Evolutionary conservation across 2,888 invertebrate species (phyloP), one percentile per base, ranked within the genome.

Genomic region (Tubulanus polymorphus): DNA sequence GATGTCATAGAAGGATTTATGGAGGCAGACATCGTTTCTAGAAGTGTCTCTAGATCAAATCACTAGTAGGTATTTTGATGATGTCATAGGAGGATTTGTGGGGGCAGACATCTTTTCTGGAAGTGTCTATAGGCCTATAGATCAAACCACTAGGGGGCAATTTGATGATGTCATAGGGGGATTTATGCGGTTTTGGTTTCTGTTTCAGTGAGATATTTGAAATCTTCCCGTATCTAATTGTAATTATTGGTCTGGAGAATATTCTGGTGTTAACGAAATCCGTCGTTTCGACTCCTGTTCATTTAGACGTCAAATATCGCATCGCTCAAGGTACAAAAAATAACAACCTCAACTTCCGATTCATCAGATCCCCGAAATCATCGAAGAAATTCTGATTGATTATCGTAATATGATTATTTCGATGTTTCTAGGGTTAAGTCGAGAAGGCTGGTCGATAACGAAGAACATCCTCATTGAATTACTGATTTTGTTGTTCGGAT

Each of bases 371-470:
- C n/a, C n/a, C n/a, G n/a, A 35, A 35, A 12, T n/a, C n/a, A 35
- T 35, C 35, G 12, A 12, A n/a, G 12, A 12, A 35, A 12, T n/a
- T 35, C 12, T 35, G 12, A 12, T 12, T 35, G 35, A 35, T 35
- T 35, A n/a, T n/a, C 35, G n/a, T n/a, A n/a, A n/a, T n/a, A n/a
- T n/a, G n/a, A n/a, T n/a, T n/a, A n/a, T 55, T 51, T 27, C 30
- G 12, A 15, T 35, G 45, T 41, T 56, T 66, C 1, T 59, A 82
- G 97, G 96, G 2, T 83, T 99, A n/a, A 93, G 92, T 73, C 91
- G 90, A 72, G 97, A 99, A 81, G 97, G 95, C 10, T 96, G 95
- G 95, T 91, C 90, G 2, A 95, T 97, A 48, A 93, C 94, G 0
- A 96, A 96, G 76, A 95, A 95, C 75, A 82, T 99, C 47, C 81